phyloP scores from a whole-genome alignment of 1,140 invertebrate genomes.

The Pseudomyrmex gracilis region DNA sequence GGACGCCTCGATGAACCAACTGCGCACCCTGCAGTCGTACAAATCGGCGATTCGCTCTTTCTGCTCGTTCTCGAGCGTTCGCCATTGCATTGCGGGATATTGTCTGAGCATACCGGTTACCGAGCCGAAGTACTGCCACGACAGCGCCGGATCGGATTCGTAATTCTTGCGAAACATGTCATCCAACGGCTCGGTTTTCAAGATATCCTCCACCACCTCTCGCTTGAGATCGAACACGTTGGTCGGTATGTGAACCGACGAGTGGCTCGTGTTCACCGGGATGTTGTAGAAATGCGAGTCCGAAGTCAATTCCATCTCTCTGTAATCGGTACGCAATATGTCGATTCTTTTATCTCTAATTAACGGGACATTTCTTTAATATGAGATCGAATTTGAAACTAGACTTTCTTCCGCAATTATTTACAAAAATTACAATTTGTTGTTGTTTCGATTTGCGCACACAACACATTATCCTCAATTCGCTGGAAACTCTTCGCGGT shows the following conservation, averaged over 20 bases:
- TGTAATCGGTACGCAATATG: slow-evolving; percentile 49
- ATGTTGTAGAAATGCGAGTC: slow-evolving; percentile 95
- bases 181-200: slow-evolving; percentile 95
- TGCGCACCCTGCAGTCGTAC: slow-evolving; percentile 94
- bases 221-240: slow-evolving; percentile 94
- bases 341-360: not conserved
- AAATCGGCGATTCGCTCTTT: slow-evolving; percentile 86
- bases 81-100: slow-evolving; percentile 91
- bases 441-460: too few species aligned
- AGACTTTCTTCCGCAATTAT: too few species aligned
- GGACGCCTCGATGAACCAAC: slow-evolving; percentile 98
- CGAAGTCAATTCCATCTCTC: slow-evolving; percentile 87
- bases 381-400: too few species aligned
- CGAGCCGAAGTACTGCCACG: slow-evolving; percentile 99
- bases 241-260: slow-evolving; percentile 97
- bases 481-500: too few species aligned
- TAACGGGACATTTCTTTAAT: too few species aligned
- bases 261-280: slow-evolving; percentile 92
- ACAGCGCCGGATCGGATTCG: slow-evolving; percentile 93
- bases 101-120: slow-evolving; percentile 95
- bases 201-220: slow-evolving; percentile 90
- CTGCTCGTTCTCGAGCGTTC: slow-evolving; percentile 73
- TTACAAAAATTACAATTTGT: too few species aligned
- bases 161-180: slow-evolving; percentile 94
- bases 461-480: too few species aligned